phyloP scores from a whole-genome alignment of 2,113 vertebrate species.

The Notarius lentiginosus region DNA sequence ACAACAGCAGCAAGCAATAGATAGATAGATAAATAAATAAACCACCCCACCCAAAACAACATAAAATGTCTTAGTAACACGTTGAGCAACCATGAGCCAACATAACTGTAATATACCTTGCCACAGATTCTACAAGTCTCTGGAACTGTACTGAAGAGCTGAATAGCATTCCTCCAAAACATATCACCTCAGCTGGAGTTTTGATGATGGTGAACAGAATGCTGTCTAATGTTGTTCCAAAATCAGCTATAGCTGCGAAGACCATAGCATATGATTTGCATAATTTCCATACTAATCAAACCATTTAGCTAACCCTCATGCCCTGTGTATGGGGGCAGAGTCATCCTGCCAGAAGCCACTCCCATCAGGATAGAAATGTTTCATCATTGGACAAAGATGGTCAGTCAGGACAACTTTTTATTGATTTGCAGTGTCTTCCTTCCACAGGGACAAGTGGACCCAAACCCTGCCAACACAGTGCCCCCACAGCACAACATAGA shows the following conservation, averaged over 20 bases:
- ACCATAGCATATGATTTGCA: background rate
- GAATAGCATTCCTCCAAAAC: background rate
- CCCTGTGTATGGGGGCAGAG: background rate
- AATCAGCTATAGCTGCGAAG: background rate
- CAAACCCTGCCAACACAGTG: background rate
- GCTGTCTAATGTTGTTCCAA: background rate
- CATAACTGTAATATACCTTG: too few relatives aligned
- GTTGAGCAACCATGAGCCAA: too few relatives aligned
- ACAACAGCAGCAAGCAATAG: too few relatives aligned
- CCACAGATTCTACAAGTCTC: too few relatives aligned
- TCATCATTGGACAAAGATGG: background rate
- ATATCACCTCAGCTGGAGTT: background rate
- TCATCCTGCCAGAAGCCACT: background rate
- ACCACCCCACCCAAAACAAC: too few relatives aligned
- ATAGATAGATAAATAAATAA: too few relatives aligned
- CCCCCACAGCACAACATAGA: background rate
- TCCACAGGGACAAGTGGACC: background rate
- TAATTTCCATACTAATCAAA: background rate
- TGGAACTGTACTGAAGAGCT: too few relatives aligned
- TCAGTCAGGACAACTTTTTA: background rate
- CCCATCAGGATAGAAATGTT: background rate
- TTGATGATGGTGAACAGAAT: background rate
- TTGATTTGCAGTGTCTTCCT: background rate
- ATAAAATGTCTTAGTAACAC: too few relatives aligned
- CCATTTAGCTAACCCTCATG: background rate